Evolutionary conservation across 2,113 vertebrate species (phyloP).

Genomic region (Myxocyprinus asiaticus): DNA sequence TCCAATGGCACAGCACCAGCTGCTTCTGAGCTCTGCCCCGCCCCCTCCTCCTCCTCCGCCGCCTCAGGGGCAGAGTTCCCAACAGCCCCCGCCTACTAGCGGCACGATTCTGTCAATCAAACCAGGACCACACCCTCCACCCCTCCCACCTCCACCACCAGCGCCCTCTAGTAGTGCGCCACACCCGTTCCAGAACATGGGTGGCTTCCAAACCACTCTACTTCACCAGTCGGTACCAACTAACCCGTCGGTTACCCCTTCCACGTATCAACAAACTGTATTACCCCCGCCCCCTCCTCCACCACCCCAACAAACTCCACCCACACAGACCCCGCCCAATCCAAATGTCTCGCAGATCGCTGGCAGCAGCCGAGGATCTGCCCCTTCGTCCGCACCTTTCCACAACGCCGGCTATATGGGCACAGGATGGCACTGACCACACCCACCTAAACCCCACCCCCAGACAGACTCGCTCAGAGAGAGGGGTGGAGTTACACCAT

Average conservation of each 20-base stretch:
- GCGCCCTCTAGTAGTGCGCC: conserved; percentile 57
- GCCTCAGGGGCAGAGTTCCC: conserved; percentile 77
- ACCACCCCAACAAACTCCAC: conserved; percentile 70
- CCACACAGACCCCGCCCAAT: conserved; percentile 76
- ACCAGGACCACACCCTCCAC: conserved; percentile 76
- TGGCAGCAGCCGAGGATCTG: conserved; percentile 70
- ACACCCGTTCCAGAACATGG: conserved; percentile 81
- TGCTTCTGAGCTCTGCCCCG: conserved; percentile 72
- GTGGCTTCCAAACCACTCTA: conserved; percentile 74
- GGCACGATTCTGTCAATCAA: conserved; percentile 59
- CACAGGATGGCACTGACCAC: conserved; percentile 91
- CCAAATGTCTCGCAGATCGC: conserved; percentile 70
- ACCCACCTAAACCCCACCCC: conserved; percentile 37
- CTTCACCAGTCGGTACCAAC: conserved; percentile 64
- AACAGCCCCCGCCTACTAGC: conserved; percentile 71
- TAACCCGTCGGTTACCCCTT: conserved; percentile 65
- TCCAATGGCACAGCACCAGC: conserved; percentile 74
- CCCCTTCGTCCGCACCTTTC: conserved; percentile 82
- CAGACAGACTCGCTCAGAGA: conserved; percentile 66
- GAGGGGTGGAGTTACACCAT: conserved; percentile 78
- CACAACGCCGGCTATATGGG: conserved; percentile 93
- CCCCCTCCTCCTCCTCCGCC: conserved; percentile 83
- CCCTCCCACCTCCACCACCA: conserved; percentile 60
- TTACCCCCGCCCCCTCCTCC: conserved; percentile 75
- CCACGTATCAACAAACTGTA: conserved; percentile 76